Base-by-base conservation (phyloP, 1,140 invertebrate species). In the Drusus annulatus region DNA sequence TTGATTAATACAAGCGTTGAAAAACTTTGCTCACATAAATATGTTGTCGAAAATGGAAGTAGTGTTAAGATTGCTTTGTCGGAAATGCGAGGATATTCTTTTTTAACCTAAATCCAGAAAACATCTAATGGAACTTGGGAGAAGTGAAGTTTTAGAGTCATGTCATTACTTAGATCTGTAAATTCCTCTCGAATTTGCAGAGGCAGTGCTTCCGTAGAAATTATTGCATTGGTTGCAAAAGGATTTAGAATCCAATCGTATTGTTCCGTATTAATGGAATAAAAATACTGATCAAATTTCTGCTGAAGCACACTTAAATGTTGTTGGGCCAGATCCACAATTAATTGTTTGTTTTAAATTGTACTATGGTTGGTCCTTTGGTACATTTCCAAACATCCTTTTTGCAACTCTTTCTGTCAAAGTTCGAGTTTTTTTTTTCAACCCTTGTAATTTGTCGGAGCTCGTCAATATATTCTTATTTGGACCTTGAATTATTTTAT, bases 361-460 rank as follows among this genome's bases (percentile, higher is more conserved):
- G 50, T 73, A 31, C n/a, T n/a, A n/a, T n/a, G n/a, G n/a, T n/a
- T n/a, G n/a, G n/a, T n/a, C n/a, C n/a, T n/a, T n/a, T n/a, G n/a
- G n/a, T n/a, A n/a, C n/a, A n/a, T n/a, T n/a, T n/a, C n/a, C n/a
- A n/a, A n/a, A n/a, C n/a, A n/a, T n/a, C n/a, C n/a, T n/a, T 68
- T 81, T 81, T 81, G 76, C 76, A 78, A 81, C 80, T 80, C 79
- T 80, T 81, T 78, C 76, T 78, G 63, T 51, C 80, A 81, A 81
- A 81, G 80, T 81, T 81, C 58, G 63, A 78, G n/a, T n/a, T n/a
- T n/a, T 36, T 69, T 81, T 81, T 81, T 81, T 81, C n/a, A 80
- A 80, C 74, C 73, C 56, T 78, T 84, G 75, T 75, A 82, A 84
- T 82, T 83, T 82, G 80, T 82, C 80, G 56, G 69, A 82, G 73